These are phyloP conservation scores for Nannoperca obscura DNA, from an alignment of 2,797 vertebrate species.

Conservation along the genomic window DNA sequence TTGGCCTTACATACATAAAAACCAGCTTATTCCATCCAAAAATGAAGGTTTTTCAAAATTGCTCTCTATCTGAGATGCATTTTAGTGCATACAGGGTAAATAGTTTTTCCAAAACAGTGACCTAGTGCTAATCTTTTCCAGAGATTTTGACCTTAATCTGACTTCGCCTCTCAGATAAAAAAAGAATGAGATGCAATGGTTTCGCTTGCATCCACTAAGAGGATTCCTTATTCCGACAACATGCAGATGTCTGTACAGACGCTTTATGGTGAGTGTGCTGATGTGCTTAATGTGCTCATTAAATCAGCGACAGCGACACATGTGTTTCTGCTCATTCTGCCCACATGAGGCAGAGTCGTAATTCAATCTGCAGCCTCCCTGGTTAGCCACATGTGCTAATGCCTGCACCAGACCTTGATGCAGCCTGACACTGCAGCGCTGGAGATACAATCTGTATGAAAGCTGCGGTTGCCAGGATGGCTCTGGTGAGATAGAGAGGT, in stretches of 20 bases:
- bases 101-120: not conserved
- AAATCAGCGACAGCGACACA: conserved; percentile 68
- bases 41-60: not conserved
- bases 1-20: not conserved
- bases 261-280: conserved; percentile 67
- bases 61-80: not conserved
- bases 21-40: not conserved
- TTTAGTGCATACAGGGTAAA: not conserved
- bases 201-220: conserved; percentile 29
- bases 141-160: conserved; percentile 33
- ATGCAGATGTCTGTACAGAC: conserved; percentile 64
- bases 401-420: conserved; percentile 65
- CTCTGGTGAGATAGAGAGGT: conserved; percentile 52
- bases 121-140: not conserved
- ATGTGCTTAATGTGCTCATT: conserved; percentile 77
- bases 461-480: conserved; percentile 47
- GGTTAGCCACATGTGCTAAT: conserved; percentile 79
- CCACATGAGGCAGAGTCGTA: conserved; percentile 66
- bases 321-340: conserved; percentile 70
- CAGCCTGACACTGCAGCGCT: conserved; percentile 57
- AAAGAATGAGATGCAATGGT: not conserved
- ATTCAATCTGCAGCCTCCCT: conserved; percentile 78
- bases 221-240: conserved; percentile 38
- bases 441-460: conserved; percentile 55
- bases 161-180: conserved; percentile 1